Base-by-base conservation (phyloP, 2,113 vertebrate genomes). In the Myotis davidii region DNA sequence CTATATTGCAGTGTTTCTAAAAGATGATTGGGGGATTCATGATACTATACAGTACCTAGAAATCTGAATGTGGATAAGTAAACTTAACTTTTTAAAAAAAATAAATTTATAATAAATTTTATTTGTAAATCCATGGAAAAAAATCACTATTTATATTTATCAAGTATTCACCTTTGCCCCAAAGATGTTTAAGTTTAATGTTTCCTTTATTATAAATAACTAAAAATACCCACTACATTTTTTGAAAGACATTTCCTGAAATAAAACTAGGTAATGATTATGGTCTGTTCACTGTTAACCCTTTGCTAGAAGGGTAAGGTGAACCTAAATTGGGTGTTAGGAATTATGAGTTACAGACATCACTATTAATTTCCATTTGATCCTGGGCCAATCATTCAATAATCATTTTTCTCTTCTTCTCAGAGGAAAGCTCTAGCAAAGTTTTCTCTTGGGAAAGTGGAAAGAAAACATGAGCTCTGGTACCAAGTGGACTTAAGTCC, bases 1-100 rank as follows among this genome's bases (percentile, higher is more conserved):
- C 48, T 97, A 89, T 88, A 95, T 98, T 98, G 96, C 91, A 54
- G 92, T 37, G 6, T 90, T 98, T 97, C 95, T 95, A 97, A 98
- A 97, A 95, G 64, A 79, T 96, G 93, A 97, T 96, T 97, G 78
- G 79, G 32, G 48, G 79, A 95, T 89, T 93, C 77, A 0, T 91
- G 79, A 84, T 91, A 94, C 91, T 77, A 81, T 64, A 59, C 32
- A 64, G 4, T 74, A 97, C 82, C 94, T 93, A 91, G 88, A 96
- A 91, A 95, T 96, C 52, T 97, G 52, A 91, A 91, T 97, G 69
- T 78, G 52, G 59, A 85, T 93, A 92, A 95, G 29, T 67, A 93
- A 94, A 96, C 94, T 91, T 85, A 85, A 65, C 37, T 64, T 83
- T 79, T 65, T 48, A 21, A 6, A 8, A 20, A 59, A 59, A 67